Base-by-base conservation (phyloP, 2,888 invertebrate genomes). In the Rotaria macrura region DNA sequence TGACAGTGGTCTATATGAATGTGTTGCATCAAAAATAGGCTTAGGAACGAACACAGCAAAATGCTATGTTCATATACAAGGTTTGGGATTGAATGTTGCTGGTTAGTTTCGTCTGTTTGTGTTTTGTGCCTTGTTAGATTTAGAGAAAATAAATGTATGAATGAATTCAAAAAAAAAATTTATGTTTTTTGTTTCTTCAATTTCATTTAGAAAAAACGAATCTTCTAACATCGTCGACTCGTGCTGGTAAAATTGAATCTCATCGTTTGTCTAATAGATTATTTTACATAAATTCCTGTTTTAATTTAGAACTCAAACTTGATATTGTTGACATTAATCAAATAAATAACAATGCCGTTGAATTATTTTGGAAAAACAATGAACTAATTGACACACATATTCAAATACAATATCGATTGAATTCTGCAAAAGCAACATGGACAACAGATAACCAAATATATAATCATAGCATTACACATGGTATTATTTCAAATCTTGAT, bases 1-100 rank as follows among this genome's bases (percentile, higher is more conserved):
- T 17, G 86, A 96, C 90, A 95, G 95, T 0, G 96, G 96, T 5
- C 94, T 95, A 86, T 94, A 95, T 85, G 96, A 96, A 89, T 95
- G 96, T 90, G 95, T 96, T 89, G 96, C 95, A 0, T 94, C 93
- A 87, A 96, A 95, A 89, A 43, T 43, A n/a, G 90, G 92, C 72
- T 93, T 94, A 9, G 95, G 94, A 25, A 84, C 84, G 74, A 86
- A 29, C 43, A 84, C 84, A 5, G 84, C 86, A 34, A 79, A 86
- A 74, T 84, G 84, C n/a, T 86, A 74, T 85, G 86, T 86, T 17
- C 65, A 84, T 49, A 84, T 86, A 43, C 79, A 79, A 47, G 57
- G 79, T 43, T 74, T 84, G 79, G 79, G 10, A 12, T 17, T 43
- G n/a, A 40, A 79, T 40, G 79, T 65, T 65, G 34, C 65, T 65